These are phyloP conservation scores for Borostomias antarcticus DNA, from an alignment of 2,797 vertebrate species.

Conservation along the genomic window DNA sequence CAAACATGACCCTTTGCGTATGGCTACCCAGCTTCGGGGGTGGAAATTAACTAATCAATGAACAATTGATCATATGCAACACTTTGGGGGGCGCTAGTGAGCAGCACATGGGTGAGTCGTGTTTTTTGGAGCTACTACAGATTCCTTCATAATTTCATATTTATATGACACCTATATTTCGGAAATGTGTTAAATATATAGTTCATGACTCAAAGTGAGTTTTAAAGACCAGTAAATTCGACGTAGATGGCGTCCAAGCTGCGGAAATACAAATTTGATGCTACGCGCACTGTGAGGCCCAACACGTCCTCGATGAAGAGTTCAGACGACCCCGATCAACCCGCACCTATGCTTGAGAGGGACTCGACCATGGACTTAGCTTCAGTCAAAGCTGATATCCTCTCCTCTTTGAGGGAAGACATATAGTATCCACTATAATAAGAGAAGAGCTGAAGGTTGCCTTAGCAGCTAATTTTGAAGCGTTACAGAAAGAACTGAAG, in stretches of 20 bases:
- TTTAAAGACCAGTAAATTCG: not conserved
- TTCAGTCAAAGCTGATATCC: too few species aligned
- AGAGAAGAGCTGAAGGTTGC: slow-evolving; percentile 12
- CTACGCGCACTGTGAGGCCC: too few species aligned
- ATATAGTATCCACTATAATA: slow-evolving; percentile 10
- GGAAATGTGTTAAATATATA: not conserved
- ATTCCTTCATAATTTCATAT: not conserved
- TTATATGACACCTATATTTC: not conserved
- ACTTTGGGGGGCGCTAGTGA: slow-evolving; percentile 3
- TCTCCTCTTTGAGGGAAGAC: not conserved
- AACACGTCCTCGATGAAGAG: too few species aligned
- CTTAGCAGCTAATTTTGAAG: slow-evolving; percentile 8
- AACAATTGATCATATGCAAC: slow-evolving; percentile 40
- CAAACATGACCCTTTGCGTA: slow-evolving; percentile 46
- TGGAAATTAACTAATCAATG: slow-evolving; percentile 50
- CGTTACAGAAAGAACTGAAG: not conserved
- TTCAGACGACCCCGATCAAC: not conserved
- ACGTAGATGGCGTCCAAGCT: not conserved
- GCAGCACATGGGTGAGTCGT: not conserved
- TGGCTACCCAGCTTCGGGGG: slow-evolving; percentile 5
- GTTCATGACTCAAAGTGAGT: not conserved
- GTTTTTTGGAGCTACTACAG: not conserved
- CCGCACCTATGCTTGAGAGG: not conserved
- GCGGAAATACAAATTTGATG: too few species aligned
- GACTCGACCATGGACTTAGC: too few species aligned